These are phyloP conservation scores for Napeogenes inachia DNA, from an alignment of 2,888 invertebrate species.

Conservation along the genomic window DNA sequence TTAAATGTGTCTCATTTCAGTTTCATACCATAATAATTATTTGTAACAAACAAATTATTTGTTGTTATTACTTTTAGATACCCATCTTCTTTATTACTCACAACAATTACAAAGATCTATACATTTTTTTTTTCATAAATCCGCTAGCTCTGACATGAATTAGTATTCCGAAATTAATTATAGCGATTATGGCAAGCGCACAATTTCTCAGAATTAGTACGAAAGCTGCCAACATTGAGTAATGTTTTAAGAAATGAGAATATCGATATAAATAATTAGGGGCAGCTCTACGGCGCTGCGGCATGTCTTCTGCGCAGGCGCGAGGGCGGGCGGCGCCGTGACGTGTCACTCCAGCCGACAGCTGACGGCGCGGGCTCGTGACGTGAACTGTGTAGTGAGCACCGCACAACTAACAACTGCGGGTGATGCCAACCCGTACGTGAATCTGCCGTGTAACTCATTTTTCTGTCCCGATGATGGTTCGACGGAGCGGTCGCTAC, in stretches of 20 bases:
- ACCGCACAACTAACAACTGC: conserved; percentile 43
- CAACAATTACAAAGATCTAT: too few relatives aligned
- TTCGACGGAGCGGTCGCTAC: conserved; percentile 72
- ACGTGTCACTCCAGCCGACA: conserved; percentile 54
- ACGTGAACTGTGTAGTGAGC: conserved; percentile 61
- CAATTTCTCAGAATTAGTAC: conserved; percentile 12
- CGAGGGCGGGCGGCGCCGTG: conserved; percentile 59
- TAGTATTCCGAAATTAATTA: too few relatives aligned
- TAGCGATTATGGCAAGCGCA: conserved; percentile 4
- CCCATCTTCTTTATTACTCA: too few relatives aligned
- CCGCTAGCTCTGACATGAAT: too few relatives aligned
- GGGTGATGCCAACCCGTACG: conserved; percentile 38
- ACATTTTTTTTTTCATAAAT: too few relatives aligned
- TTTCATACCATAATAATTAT: too few relatives aligned
- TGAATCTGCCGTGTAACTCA: conserved; percentile 25
- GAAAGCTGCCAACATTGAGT: conserved; percentile 13
- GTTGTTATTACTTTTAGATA: too few relatives aligned
- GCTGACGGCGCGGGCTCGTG: conserved; percentile 64
- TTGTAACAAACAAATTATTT: too few relatives aligned
- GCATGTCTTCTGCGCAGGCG: conserved; percentile 60
- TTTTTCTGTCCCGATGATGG: conserved; percentile 59
- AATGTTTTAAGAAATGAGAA: conserved; percentile 11
- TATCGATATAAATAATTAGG: conserved; percentile 30
- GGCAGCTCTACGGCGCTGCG: conserved; percentile 34
- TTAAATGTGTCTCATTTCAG: too few relatives aligned